These are phyloP conservation scores for Darevskia nairensis DNA, from an alignment of 2,797 vertebrate species.

Conservation along the genomic window DNA sequence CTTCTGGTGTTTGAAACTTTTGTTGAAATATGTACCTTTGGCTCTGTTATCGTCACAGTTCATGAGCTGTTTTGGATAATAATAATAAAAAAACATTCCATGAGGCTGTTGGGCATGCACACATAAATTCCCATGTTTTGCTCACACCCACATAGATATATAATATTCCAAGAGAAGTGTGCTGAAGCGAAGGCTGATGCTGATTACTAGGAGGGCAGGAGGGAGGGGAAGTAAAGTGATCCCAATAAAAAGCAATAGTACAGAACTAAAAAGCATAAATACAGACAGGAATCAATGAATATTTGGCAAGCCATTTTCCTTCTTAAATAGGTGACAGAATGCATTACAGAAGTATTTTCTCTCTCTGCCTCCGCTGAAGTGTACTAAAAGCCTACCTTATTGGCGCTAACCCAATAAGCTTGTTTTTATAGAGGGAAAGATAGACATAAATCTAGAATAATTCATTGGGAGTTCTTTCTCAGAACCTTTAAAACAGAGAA, in stretches of 20 bases:
- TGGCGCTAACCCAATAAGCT: background rate
- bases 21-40: background rate
- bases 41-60: background rate
- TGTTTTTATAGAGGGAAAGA: conserved; percentile 9
- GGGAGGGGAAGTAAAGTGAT: conserved; percentile 15
- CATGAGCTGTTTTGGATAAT: conserved; percentile 23
- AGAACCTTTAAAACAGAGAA: background rate
- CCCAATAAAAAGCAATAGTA: conserved; percentile 35
- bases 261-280: conserved; percentile 37
- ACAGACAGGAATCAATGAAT: conserved; percentile 45
- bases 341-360: conserved; percentile 6
- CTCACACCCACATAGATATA: background rate
- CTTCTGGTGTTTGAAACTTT: conserved; percentile 13
- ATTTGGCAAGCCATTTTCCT: conserved; percentile 35
- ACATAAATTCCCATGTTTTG: conserved; percentile 25
- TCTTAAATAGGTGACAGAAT: conserved; percentile 26
- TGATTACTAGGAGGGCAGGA: conserved; percentile 2
- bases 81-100: background rate
- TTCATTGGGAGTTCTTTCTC: background rate
- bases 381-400: background rate
- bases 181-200: background rate
- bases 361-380: conserved; percentile 23
- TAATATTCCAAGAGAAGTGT: conserved; percentile 17
- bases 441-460: background rate
- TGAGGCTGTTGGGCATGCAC: conserved; percentile 10